Conservation (phyloP, 1,140 invertebrate genomes). For the Adelges cooleyi region DNA sequence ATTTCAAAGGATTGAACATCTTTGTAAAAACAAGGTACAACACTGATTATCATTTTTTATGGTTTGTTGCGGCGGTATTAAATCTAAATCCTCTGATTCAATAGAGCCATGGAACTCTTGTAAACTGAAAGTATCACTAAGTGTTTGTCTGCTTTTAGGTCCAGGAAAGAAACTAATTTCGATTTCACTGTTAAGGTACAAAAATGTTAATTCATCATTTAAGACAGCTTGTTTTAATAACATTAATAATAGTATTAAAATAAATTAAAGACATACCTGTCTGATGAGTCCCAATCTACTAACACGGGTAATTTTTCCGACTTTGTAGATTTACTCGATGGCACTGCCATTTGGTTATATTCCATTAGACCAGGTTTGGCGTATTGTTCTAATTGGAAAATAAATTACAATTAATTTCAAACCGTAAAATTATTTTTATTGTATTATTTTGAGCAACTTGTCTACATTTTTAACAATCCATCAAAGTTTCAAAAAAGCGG, state of each 20-base stretch:
- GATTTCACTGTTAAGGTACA: slow-evolving; percentile 40
- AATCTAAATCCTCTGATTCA: slow-evolving; percentile 32
- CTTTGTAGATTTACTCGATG: slow-evolving; percentile 38
- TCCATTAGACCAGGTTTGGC: slow-evolving; percentile 47
- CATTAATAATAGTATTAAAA: no score
- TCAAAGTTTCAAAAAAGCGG: no score
- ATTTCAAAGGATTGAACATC: slow-evolving; percentile 9
- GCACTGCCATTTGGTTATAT: slow-evolving; percentile 40
- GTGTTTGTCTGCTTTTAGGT: slow-evolving; percentile 40
- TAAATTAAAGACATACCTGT: slow-evolving; percentile 40
- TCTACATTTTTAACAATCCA: no score
- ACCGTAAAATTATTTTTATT: no score
- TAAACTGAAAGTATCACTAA: slow-evolving; percentile 50
- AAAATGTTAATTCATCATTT: slow-evolving; percentile 25
- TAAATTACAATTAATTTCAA: no score
- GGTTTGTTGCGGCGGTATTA: slow-evolving; percentile 30
- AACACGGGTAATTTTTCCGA: slow-evolving; percentile 46
- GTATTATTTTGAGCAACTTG: no score
- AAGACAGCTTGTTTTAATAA: no score
- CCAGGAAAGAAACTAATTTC: slow-evolving; percentile 47
- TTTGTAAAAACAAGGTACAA: slow-evolving; percentile 15
- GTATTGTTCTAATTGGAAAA: slow-evolving; percentile 38
- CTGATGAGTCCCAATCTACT: slow-evolving; percentile 47
- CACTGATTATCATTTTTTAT: slow-evolving; percentile 18
- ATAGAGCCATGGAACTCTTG: slow-evolving; percentile 47